These are phyloP conservation scores for Orthosia incerta DNA, from an alignment of 2,888 invertebrate genomes.

Conservation along the genomic window DNA sequence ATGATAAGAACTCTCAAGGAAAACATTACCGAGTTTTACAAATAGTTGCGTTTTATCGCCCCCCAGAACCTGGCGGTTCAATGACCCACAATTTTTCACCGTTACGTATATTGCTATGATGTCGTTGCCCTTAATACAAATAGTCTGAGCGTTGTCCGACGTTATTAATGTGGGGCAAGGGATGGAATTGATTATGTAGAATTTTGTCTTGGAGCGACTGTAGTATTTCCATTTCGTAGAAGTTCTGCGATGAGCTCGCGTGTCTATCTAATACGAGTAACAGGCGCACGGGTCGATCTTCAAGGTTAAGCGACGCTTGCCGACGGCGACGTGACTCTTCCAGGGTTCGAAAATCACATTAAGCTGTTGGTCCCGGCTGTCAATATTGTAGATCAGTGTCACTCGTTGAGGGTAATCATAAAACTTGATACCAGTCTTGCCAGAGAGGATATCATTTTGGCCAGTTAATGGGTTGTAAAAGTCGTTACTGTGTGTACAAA, in stretches of 20 bases:
- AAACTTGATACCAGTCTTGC: neutral
- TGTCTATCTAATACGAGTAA: no score
- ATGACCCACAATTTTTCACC: conserved; percentile 47
- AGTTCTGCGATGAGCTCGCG: neutral
- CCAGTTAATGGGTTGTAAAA: neutral
- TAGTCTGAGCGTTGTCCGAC: conserved; percentile 20
- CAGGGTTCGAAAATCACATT: no score
- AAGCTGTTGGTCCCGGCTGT: no score
- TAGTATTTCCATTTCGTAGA: neutral
- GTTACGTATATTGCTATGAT: conserved; percentile 34
- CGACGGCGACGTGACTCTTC: no score
- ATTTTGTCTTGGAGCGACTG: neutral
- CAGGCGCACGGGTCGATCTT: no score
- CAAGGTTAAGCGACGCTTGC: no score
- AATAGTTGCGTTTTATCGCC: conserved; percentile 53
- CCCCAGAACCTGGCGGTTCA: conserved; percentile 20
- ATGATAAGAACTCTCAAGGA: conserved; percentile 42
- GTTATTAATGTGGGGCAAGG: conserved; percentile 23
- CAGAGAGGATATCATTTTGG: no score
- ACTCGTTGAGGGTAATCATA: no score
- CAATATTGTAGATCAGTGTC: no score
- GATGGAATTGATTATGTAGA: conserved; percentile 12
- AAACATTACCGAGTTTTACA: conserved; percentile 48
- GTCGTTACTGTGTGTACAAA: neutral
- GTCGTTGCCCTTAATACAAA: conserved; percentile 37